These are phyloP conservation scores for Anthonomus grandis DNA, from an alignment of 1,140 invertebrate species.

Conservation along the genomic window DNA sequence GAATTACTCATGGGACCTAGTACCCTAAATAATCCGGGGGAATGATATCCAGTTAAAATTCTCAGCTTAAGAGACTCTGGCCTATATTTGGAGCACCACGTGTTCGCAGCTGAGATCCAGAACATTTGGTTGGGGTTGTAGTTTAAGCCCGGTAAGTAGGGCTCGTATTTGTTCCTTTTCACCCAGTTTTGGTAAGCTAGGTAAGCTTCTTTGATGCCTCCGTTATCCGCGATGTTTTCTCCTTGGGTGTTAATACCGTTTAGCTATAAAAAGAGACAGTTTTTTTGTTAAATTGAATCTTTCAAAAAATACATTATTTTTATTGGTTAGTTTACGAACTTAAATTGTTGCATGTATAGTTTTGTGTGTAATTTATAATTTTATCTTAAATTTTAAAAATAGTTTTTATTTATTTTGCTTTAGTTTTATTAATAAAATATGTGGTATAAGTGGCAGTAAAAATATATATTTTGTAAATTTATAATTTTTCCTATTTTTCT, in stretches of 20 bases:
- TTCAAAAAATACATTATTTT: no score
- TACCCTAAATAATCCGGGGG: conserved; percentile 78
- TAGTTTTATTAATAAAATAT: no score
- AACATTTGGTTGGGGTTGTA: conserved; percentile 65
- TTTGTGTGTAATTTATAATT: no score
- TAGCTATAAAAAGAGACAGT: conserved; percentile 44
- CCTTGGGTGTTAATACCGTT: conserved; percentile 63
- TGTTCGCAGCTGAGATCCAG: conserved; percentile 69
- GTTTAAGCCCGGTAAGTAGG: conserved; percentile 50
- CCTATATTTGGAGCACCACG: conserved; percentile 65
- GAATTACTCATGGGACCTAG: conserved; percentile 87
- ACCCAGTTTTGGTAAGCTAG: conserved; percentile 54
- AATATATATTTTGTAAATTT: no score
- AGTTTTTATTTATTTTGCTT: no score
- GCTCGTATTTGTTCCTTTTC: conserved; percentile 44
- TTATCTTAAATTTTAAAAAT: no score
- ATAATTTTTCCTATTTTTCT: no score
- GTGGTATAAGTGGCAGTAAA: no score
- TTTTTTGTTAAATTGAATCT: no score
- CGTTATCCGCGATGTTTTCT: conserved; percentile 69
- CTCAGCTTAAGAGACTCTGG: conserved; percentile 70
- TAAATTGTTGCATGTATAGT: no score
- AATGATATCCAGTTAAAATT: conserved; percentile 74
- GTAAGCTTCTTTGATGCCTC: conserved; percentile 64
- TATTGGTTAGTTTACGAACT: not conserved